These are phyloP conservation scores for Marmota monax DNA, from an alignment of 2,113 vertebrate species.

Conservation along the genomic window DNA sequence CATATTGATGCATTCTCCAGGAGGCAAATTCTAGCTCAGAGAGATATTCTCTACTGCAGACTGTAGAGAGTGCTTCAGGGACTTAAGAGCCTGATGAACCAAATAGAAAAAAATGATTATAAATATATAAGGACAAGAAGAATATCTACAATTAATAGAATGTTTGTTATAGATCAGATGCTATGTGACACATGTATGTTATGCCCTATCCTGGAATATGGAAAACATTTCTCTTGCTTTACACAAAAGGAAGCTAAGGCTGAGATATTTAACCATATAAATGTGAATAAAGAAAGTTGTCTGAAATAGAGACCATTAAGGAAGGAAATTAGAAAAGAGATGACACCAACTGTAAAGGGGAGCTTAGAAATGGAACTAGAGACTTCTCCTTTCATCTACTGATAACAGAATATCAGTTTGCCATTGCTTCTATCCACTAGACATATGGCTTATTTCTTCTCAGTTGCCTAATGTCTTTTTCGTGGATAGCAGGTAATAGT, in stretches of 20 bases:
- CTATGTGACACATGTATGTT: neutral
- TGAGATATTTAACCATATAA: neutral
- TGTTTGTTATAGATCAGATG: no score
- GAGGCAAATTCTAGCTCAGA: slow-evolving; percentile 83
- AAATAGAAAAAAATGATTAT: neutral
- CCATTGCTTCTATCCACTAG: no score
- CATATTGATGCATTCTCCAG: slow-evolving; percentile 53
- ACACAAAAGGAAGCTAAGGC: neutral
- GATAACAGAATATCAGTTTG: neutral
- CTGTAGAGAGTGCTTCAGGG: slow-evolving; percentile 81
- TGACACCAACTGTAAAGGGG: neutral
- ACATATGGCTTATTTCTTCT: no score
- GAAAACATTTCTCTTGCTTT: neutral
- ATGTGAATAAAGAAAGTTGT: neutral
- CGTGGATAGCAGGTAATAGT: no score
- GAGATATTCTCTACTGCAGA: slow-evolving; percentile 66
- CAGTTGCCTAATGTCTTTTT: no score
- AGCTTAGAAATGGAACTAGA: neutral
- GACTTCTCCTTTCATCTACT: neutral
- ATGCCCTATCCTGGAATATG: neutral
- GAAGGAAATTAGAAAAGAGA: neutral
- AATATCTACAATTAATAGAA: neutral
- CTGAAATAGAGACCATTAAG: neutral
- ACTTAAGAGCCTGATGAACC: slow-evolving; percentile 74
- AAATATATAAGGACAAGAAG: neutral